Conservation (phyloP, 1,140 invertebrate genomes). For the Ruditapes philippinarum region DNA sequence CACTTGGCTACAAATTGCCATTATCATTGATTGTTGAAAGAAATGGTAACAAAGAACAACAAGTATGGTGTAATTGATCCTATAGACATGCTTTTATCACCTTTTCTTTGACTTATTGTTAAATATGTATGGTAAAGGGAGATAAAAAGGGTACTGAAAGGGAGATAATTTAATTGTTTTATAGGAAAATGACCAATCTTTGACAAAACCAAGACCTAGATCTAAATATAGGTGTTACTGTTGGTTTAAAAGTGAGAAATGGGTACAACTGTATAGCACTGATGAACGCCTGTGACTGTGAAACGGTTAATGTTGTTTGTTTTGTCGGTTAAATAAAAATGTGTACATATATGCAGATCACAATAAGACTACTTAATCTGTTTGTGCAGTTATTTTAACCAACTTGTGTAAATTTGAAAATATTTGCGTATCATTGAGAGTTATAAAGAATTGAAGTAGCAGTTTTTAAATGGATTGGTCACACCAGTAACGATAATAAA, state of each 20-base stretch:
- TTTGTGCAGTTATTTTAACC: slow-evolving; percentile 42
- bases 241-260: slow-evolving; percentile 30
- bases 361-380: slow-evolving; percentile 39
- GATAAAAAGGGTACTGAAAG: slow-evolving; percentile 17
- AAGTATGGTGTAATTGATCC: slow-evolving; percentile 11
- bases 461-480: slow-evolving; percentile 27
- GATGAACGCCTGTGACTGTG: neutral
- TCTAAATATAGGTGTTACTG: slow-evolving; percentile 34
- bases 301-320: slow-evolving; percentile 34
- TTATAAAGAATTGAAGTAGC: neutral
- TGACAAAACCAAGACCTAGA: neutral
- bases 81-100: slow-evolving; percentile 17
- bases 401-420: slow-evolving; percentile 39
- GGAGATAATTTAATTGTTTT: neutral
- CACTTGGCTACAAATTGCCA: neutral
- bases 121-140: slow-evolving; percentile 44
- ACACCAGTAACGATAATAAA: slow-evolving; percentile 3
- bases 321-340: neutral
- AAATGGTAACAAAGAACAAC: slow-evolving; percentile 21
- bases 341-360: neutral
- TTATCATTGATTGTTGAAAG: slow-evolving; percentile 29
- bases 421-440: slow-evolving; percentile 36
- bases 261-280: neutral
- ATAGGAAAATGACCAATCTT: neutral
- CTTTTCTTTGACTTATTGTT: neutral